A percentile compares a stretch with the other conserved stretches of the same genome.
phyloP scores from a whole-genome alignment of 2,888 invertebrate genomes.

The Plemyria rubiginata region DNA sequence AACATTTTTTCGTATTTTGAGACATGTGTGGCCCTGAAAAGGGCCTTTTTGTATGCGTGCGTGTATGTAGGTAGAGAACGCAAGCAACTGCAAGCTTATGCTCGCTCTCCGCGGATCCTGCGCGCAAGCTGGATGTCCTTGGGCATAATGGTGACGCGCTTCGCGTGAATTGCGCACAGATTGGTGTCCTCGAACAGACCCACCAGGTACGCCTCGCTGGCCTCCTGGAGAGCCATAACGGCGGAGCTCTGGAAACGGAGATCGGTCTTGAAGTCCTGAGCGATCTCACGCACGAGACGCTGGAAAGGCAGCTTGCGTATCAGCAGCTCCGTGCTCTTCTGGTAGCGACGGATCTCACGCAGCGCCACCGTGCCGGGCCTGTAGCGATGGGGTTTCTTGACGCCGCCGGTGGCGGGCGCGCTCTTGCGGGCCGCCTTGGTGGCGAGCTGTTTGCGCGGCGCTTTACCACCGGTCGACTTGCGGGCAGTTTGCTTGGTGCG shows the following conservation, averaged over 20 bases:
- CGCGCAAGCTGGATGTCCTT: slow-evolving; percentile 98
- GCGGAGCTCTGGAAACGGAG: slow-evolving; percentile 89
- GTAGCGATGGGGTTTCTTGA: slow-evolving; percentile 58
- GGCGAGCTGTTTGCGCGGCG: not conserved
- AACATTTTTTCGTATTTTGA: too few relatives aligned
- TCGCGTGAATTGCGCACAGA: slow-evolving; percentile 98
- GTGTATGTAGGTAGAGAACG: not conserved
- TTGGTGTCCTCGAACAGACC: slow-evolving; percentile 99
- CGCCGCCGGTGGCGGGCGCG: slow-evolving; percentile 88
- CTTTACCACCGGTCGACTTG: not conserved
- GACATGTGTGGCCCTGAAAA: not conserved
- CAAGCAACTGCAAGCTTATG: slow-evolving; percentile 83
- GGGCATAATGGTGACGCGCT: slow-evolving; percentile 98
- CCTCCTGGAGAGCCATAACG: slow-evolving; percentile 87
- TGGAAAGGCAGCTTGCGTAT: slow-evolving; percentile 90
- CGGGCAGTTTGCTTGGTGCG: not conserved
- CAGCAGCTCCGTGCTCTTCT: slow-evolving; percentile 89
- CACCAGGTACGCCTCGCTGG: slow-evolving; percentile 95
- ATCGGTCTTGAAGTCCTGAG: slow-evolving; percentile 90
- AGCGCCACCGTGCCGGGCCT: slow-evolving; percentile 87
- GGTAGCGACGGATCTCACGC: slow-evolving; percentile 89
- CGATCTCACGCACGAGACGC: slow-evolving; percentile 89
- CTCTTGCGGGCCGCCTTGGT: not conserved
- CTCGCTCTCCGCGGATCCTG: slow-evolving; percentile 98
- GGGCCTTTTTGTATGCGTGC: not conserved